Evolutionary conservation across 2,113 vertebrate genomes (phyloP).

Genomic region (Pedetes capensis): DNA sequence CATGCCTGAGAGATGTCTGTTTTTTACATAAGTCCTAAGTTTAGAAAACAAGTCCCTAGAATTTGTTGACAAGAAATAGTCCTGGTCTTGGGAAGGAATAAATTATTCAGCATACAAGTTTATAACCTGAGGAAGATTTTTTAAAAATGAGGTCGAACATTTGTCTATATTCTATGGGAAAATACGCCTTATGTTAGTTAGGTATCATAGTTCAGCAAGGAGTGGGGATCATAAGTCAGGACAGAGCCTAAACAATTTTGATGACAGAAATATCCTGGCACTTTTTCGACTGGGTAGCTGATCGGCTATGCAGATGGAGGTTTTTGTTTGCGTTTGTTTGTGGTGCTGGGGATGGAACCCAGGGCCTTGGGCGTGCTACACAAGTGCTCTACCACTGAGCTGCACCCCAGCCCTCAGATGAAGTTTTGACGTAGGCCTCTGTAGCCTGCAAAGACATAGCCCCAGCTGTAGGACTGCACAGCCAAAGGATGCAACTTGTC

Average conservation of each 20-base stretch:
- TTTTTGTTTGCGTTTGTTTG: neutral
- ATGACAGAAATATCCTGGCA: neutral
- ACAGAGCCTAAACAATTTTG: neutral
- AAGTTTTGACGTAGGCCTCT: neutral
- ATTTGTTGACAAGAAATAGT: slow-evolving; percentile 20
- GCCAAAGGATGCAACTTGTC: neutral
- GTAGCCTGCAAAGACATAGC: neutral
- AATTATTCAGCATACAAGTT: neutral
- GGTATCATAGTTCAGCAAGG: neutral
- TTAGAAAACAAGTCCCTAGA: neutral
- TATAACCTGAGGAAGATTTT: neutral
- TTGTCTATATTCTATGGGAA: neutral
- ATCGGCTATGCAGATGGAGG: neutral
- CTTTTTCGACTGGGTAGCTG: neutral
- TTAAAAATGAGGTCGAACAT: neutral
- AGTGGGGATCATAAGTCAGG: neutral
- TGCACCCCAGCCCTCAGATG: too few species aligned
- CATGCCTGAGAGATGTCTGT: neutral
- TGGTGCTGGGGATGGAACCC: neutral
- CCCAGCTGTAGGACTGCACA: neutral
- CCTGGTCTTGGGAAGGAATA: neutral
- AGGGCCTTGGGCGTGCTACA: neutral
- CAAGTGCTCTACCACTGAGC: neutral
- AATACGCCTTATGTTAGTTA: neutral
- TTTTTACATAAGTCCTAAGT: neutral